Evolutionary conservation across 2,797 vertebrate genomes (phyloP).

Genomic region (Chelon auratus): DNA sequence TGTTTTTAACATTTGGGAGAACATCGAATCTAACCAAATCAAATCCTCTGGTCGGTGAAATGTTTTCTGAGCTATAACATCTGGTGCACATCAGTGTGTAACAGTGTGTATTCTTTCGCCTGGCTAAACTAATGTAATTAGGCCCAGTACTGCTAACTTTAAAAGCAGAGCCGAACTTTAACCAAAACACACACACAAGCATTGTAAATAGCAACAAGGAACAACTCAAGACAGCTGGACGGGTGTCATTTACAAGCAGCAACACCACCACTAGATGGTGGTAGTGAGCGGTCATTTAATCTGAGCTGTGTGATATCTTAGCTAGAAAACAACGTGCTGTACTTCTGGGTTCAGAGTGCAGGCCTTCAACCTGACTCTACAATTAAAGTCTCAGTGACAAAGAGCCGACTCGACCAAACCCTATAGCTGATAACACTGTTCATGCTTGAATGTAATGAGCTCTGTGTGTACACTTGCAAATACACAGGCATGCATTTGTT

Average conservation of each 20-base stretch:
- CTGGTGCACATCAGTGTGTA: background rate
- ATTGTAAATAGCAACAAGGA: background rate
- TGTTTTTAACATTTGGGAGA: background rate
- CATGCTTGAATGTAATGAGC: background rate
- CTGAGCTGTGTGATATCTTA: background rate
- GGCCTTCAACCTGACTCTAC: conserved; percentile 17
- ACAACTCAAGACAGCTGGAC: background rate
- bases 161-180: background rate
- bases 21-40: background rate
- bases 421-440: conserved; percentile 5
- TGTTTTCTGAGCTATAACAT: background rate
- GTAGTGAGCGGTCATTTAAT: conserved; percentile 18
- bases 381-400: conserved; percentile 39
- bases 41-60: background rate
- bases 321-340: conserved; percentile 29
- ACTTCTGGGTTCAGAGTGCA: conserved; percentile 29
- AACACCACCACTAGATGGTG: conserved; percentile 72
- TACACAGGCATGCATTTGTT: background rate
- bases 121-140: background rate
- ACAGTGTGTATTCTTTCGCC: background rate
- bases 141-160: background rate
- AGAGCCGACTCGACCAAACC: conserved; percentile 24
- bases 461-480: background rate
- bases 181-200: background rate
- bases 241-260: background rate